Evolutionary conservation across 2,888 invertebrate species (phyloP).

Genomic region (Lasiommata megera): DNA sequence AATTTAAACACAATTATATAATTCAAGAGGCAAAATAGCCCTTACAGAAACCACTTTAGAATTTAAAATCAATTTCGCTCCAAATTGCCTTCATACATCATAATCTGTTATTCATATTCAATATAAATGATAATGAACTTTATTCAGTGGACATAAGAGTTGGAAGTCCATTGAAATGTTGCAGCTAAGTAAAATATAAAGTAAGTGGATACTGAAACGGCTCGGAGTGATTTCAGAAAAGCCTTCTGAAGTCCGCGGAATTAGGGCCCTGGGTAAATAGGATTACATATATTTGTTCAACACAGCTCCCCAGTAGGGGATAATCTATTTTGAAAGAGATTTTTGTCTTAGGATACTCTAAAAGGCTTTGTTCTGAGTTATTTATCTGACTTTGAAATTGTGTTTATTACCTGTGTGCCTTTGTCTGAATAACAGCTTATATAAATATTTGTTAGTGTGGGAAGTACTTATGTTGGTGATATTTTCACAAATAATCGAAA

Average conservation of each 20-base stretch:
- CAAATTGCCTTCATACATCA: constrained; percentile 17
- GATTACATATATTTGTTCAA: constrained; percentile 38
- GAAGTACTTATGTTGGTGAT: no score
- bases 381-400: constrained; percentile 20
- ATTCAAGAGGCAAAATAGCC: not conserved
- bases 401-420: constrained; percentile 10
- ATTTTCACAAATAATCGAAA: no score
- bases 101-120: constrained; percentile 13
- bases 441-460: no score
- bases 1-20: constrained; percentile 4
- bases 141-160: constrained; percentile 4
- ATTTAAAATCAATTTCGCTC: constrained; percentile 10
- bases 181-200: constrained; percentile 14
- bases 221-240: constrained; percentile 34
- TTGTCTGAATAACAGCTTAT: not conserved
- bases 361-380: constrained; percentile 20
- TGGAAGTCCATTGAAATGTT: constrained; percentile 3
- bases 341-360: constrained; percentile 25
- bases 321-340: constrained; percentile 35
- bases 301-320: constrained; percentile 29
- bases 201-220: constrained; percentile 29
- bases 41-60: not conserved
- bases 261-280: constrained; percentile 38
- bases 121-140: constrained; percentile 10
- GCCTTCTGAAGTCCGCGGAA: constrained; percentile 34